These are phyloP conservation scores for Cirrhinus molitorella DNA, from an alignment of 2,797 vertebrate species.

Conservation along the genomic window DNA sequence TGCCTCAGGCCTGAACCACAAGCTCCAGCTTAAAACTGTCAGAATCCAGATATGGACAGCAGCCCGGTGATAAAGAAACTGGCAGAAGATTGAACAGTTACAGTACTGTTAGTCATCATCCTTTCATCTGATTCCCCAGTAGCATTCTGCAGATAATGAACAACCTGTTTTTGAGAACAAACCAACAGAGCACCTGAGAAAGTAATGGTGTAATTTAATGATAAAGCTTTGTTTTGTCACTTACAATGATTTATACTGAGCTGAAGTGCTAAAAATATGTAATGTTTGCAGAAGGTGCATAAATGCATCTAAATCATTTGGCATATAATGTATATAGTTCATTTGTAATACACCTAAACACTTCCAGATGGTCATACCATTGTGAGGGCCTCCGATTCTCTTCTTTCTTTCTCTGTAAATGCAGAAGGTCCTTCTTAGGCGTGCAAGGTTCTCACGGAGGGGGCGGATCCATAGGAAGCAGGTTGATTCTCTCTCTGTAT, in stretches of 20 bases:
- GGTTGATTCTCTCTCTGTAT: constrained; percentile 55
- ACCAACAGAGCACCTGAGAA: not conserved
- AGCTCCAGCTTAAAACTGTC: not conserved
- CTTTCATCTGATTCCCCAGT: constrained; percentile 10
- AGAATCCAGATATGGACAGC: constrained; percentile 16
- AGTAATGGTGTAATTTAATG: not conserved
- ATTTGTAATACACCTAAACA: not conserved
- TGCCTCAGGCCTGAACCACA: constrained; percentile 31
- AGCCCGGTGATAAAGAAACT: constrained; percentile 13
- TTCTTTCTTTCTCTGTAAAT: constrained; percentile 6
- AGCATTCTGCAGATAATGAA: constrained; percentile 1
- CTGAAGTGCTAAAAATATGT: not conserved
- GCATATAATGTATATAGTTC: not conserved
- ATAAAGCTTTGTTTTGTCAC: not conserved
- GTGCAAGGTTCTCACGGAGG: constrained; percentile 56
- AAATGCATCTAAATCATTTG: constrained; percentile 2
- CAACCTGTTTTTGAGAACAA: not conserved
- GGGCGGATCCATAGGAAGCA: constrained; percentile 50
- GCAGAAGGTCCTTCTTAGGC: constrained; percentile 20
- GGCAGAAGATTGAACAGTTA: constrained; percentile 10
- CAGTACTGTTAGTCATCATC: constrained; percentile 15
- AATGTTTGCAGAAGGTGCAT: not conserved
- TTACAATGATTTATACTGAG: not conserved
- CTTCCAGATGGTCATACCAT: not conserved
- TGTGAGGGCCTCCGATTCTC: not conserved